These are phyloP conservation scores for Sinocyclocheilus anshuiensis DNA, from an alignment of 2,113 vertebrate genomes.

Conservation along the genomic window DNA sequence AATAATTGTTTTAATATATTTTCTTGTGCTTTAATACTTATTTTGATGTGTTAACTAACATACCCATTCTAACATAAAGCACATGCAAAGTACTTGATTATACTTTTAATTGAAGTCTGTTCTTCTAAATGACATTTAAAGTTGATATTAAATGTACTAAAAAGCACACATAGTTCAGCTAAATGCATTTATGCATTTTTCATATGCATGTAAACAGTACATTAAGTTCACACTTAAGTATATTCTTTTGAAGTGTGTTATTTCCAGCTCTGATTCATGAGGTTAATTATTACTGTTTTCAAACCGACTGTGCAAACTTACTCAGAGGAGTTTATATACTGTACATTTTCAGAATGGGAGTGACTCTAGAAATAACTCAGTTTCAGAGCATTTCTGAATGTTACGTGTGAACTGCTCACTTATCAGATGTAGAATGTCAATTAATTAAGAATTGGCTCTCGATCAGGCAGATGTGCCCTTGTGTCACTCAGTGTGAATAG, in stretches of 20 bases:
- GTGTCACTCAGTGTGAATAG: constrained; percentile 5
- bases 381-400: neutral
- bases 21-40: neutral
- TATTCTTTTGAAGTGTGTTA: neutral
- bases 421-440: neutral
- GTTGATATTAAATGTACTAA: neutral
- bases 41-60: neutral
- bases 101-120: neutral
- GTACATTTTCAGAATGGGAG: neutral
- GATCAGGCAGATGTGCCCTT: neutral
- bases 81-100: no score
- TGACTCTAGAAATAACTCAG: neutral
- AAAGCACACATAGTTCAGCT: neutral
- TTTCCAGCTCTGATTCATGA: neutral
- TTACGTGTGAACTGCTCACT: neutral
- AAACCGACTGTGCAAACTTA: neutral
- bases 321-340: no score
- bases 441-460: neutral
- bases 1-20: neutral
- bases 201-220: neutral
- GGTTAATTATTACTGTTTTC: neutral
- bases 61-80: no score
- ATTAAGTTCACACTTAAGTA: neutral
- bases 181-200: no score
- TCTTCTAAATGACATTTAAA: neutral